Percentiles rank a stretch among this genome's conserved stretches.
Conservation (phyloP, 2,797 vertebrate species). For the Orientallactaga sibirica region DNA sequence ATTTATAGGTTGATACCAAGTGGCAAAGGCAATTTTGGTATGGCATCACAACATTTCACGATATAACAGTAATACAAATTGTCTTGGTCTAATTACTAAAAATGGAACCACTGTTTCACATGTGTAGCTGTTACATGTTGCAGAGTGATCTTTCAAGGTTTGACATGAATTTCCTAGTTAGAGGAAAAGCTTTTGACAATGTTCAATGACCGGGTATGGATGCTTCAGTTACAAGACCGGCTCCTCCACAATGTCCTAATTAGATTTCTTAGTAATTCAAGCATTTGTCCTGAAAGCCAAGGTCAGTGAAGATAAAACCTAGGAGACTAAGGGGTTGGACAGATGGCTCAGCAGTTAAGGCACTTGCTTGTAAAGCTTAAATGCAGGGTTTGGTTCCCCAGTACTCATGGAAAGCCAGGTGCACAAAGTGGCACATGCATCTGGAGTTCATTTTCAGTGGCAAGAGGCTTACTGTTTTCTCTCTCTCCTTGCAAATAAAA, state of each 20-base stretch:
- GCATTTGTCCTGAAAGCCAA: background rate
- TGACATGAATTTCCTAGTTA: background rate
- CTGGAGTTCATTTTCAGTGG: too few species aligned
- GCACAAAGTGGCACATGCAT: too few species aligned
- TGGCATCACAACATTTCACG: background rate
- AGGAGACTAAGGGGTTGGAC: too few species aligned
- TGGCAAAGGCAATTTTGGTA: background rate
- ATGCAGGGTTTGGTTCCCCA: too few species aligned
- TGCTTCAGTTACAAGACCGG: background rate
- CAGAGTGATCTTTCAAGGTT: background rate
- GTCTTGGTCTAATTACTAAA: background rate
- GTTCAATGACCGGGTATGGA: background rate
- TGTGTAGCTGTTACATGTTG: background rate
- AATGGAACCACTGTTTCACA: background rate
- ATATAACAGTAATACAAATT: background rate
- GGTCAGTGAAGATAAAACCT: constrained; percentile 12
- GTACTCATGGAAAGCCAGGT: too few species aligned
- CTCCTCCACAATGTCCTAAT: background rate
- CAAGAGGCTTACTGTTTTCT: too few species aligned
- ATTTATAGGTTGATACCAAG: background rate
- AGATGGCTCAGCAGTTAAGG: too few species aligned
- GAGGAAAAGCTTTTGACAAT: constrained; percentile 8
- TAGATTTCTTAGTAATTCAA: background rate
- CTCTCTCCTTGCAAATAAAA: too few species aligned
- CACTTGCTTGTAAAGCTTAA: too few species aligned